A percentile compares a stretch with the other conserved stretches of the same genome.
Conservation (phyloP, 2,113 vertebrate species). For the Cyprinus carpio region DNA sequence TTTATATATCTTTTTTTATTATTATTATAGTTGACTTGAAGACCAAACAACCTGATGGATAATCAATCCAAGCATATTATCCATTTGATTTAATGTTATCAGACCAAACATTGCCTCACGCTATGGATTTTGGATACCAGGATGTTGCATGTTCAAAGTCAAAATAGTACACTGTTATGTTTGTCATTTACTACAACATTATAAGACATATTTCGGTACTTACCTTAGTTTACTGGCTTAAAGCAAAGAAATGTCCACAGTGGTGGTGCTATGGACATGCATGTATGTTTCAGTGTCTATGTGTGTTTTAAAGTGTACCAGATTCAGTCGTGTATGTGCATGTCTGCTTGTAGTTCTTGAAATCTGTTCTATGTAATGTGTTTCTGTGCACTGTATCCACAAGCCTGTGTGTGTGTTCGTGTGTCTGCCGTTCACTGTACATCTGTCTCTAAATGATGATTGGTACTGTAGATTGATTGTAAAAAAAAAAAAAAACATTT, state of each 20-base stretch:
- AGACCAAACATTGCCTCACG: conserved; percentile 66
- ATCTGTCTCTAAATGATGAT: conserved; percentile 56
- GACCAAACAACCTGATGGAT: conserved; percentile 33
- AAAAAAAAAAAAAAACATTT: conserved; percentile 44
- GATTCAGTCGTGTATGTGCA: conserved; percentile 36
- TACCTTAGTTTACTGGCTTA: conserved; percentile 3
- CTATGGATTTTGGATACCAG: conserved; percentile 13
- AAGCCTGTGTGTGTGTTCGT: conserved; percentile 51
- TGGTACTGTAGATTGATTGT: conserved; percentile 56
- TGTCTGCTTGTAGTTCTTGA: conserved; percentile 35
- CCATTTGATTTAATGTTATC: conserved; percentile 26
- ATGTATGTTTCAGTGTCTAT: conserved; percentile 22
- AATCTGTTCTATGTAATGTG: conserved; percentile 32
- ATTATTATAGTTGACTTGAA: conserved; percentile 43
- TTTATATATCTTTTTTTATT: not conserved
- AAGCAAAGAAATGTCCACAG: not conserved
- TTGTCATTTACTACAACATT: conserved; percentile 6
- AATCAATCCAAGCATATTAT: conserved; percentile 23
- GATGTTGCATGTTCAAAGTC: conserved; percentile 30
- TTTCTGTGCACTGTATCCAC: conserved; percentile 53
- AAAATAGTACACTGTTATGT: conserved; percentile 31
- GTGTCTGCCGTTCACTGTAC: conserved; percentile 51
- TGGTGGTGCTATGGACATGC: not conserved
- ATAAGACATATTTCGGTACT: conserved; percentile 26
- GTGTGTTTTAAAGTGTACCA: conserved; percentile 36